Evolutionary conservation across 30 jellyfish, hydroid and myxozoan genomes (phyloP).

Genomic region (Nemopilema nomurai): DNA sequence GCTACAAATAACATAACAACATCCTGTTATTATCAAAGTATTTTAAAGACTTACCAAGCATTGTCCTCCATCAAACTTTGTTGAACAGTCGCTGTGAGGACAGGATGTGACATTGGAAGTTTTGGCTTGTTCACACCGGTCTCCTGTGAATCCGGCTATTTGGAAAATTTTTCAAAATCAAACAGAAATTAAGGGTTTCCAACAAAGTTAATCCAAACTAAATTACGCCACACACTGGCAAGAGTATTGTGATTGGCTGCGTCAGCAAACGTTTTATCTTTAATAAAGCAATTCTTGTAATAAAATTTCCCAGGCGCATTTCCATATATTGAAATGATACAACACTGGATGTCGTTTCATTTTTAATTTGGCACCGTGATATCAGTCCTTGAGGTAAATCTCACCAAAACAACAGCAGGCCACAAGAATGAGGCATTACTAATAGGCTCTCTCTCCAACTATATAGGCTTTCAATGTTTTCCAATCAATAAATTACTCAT

Average conservation of each 20-base stretch:
- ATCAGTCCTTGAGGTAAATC: neutral
- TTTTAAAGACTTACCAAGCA: conserved; percentile 65
- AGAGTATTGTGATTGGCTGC: neutral
- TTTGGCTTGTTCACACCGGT: conserved; percentile 33
- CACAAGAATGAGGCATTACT: neutral
- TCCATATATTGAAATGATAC: neutral
- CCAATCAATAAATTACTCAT: neutral
- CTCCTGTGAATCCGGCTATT: conserved; percentile 73
- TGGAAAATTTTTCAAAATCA: conserved; percentile 22
- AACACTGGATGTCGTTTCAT: neutral
- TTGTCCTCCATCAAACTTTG: conserved; percentile 82
- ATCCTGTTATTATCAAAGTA: conserved; percentile 23
- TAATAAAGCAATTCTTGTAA: neutral
- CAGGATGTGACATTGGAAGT: conserved; percentile 65
- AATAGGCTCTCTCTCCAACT: neutral
- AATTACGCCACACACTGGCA: neutral
- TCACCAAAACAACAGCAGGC: neutral
- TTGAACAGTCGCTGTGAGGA: conserved; percentile 80
- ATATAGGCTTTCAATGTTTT: neutral
- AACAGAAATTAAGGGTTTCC: neutral
- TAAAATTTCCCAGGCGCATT: neutral
- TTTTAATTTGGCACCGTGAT: neutral
- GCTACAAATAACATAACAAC: conserved; percentile 36
- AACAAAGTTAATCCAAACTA: neutral
- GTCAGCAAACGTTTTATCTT: too few relatives aligned